Evolutionary conservation across 2,113 vertebrate species (phyloP), one percentile per base, ranked within the genome.

Genomic region (Sarotherodon lohbergeri): DNA sequence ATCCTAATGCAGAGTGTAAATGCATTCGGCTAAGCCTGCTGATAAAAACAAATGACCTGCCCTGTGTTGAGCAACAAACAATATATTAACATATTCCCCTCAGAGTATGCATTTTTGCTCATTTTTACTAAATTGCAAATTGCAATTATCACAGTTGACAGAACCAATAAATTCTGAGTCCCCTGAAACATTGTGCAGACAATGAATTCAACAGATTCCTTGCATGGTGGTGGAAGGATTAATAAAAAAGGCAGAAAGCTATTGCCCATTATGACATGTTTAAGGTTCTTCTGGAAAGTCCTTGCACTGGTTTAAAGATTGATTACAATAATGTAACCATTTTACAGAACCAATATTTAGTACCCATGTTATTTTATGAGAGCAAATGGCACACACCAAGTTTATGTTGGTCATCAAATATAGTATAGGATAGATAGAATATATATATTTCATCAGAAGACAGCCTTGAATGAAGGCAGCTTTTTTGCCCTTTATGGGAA

Each of bases 21-120:
- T 86, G 71, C 39, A 61, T 90, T 86, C 11, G 14, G 71, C 43
- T 83, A 48, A 88, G 78, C 12, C 5, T 8, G 79, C 24, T 90
- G 82, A 92, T 93, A 81, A 88, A 89, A 91, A 92, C 63, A 88
- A 93, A 92, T 91, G 73, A 82, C 79, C 88, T 94, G 84, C 83
- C 88, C 52, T 56, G 56, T 63, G 85, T 61, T 73, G 27, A 84
- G 76, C 80, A 88, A 41, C 90, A 86, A 83, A 83, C 88, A 90
- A 90, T 92, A 82, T 36, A 89, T 92, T 93, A 88, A 90, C 63
- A 79, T 27, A 78, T 83, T 88, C 90, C 80, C 81, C 55, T 8
- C 5, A 48, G 91, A 89, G 9, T 13, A 9, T 57, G 39, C 3
- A 5, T 90, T 90, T 89, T 88, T 87, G 55, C 87, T 89, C 59